Base-by-base conservation (phyloP, 1,140 invertebrate species). In the Thaumatotibia leucotreta region DNA sequence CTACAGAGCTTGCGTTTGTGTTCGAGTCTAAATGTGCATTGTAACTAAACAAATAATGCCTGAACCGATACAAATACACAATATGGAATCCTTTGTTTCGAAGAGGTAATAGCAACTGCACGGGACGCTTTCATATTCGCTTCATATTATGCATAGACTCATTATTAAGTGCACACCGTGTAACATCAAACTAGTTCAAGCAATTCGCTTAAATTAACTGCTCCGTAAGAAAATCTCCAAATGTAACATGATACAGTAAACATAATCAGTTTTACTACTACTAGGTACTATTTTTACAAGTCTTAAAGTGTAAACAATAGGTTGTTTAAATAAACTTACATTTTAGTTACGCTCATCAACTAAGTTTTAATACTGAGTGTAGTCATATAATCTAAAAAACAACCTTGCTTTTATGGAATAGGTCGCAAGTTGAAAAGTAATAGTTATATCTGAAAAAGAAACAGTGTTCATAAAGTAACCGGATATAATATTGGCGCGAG, bases 401-500 rank as follows among this genome's bases (percentile, higher is more conserved):
- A 17, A 45, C 39, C 39, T 39, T 20, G 17, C 35, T 45, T 45
- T 20, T n/a, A 20, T 11, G 6, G 1, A 20, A 20, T 45, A 45
- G 5, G 39, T 20, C 9, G 20, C 17, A 45, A 20, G 5, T 45
- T 45, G 5, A 45, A 45, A 45, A 45, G n/a, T 11, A 45, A 1
- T 45, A 29, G 2, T 29, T 29, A 17, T 45, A 45, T 45, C 4
- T 45, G 2, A 20, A n/a, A 45, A 45, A 45, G 17, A 45, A 45
- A 45, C 39, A 20, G 14, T 45, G 39, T 20, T 20, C 39, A 20
- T 5, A 45, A 45, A 8, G 27, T 29, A 29, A 2, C 27, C 6
- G 6, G 6, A 20, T 5, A 84, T 86, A 63, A 33, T 68, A 54
- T 58, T 29, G 50, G 54, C 52, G 68, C 64, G 4, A 32, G 27